Base-by-base conservation (phyloP, 2,113 vertebrate species). In the Gymnobelideus leadbeateri region DNA sequence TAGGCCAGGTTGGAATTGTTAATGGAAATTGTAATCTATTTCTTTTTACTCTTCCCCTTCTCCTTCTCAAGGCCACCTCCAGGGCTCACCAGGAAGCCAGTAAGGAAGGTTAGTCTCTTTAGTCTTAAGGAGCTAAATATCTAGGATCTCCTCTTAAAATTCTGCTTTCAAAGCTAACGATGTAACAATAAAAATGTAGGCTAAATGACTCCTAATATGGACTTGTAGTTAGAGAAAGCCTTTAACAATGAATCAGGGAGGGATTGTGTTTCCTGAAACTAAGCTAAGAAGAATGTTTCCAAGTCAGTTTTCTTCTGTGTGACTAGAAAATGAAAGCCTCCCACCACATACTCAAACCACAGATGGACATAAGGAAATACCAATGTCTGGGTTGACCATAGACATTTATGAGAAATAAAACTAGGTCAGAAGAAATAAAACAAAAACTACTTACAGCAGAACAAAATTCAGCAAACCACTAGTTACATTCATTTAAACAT, bases 371-470 rank as follows among this genome's bases (percentile, higher is more conserved):
- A 43, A 84, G n/a, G 37, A 84, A 84, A 84, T 84, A 6, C 68
- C n/a, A 43, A 43, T 8, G 6, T 43, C 68, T 84, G 68, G n/a
- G n/a, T 23, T 84, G 16, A 84, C 68, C 19, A 43, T 43, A 84
- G 68, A 84, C 37, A 84, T 43, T 68, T 84, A 43, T 84, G 68
- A 84, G 68, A 84, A 84, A 84, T 84, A 84, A 84, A 84, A 84
- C 37, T 84, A 84, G 16, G n/a, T 43, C n/a, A 84, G 31, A 37
- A 37, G 28, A 57, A 57, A 28, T 1, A 28, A 57, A 57, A 28
- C 8, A 77, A 61, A 77, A n/a, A 21, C 68, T 77, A 7, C 25
- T 77, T 84, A n/a, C 43, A 84, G 14, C 37, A 84, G 37, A 43
- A 23, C 1, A 43, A 43, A 84, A 21, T 84, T 77, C 61, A 77